Percentiles rank a stretch among this genome's conserved stretches.
These are phyloP conservation scores for Lota lota DNA, from an alignment of 2,113 vertebrate species.

Conservation along the genomic window DNA sequence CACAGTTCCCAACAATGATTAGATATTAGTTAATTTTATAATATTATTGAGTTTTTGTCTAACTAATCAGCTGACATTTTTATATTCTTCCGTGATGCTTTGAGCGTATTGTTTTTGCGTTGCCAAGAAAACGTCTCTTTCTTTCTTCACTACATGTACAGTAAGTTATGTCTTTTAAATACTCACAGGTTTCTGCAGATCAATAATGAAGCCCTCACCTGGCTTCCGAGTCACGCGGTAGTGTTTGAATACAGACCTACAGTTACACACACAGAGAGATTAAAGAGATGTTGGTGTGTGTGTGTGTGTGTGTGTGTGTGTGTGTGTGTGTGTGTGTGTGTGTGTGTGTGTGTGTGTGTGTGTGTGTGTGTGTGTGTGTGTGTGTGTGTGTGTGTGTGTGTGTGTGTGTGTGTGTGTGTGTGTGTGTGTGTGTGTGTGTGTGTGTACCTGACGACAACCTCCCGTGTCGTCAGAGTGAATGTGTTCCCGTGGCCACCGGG, in stretches of 20 bases:
- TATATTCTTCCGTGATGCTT: too few relatives aligned
- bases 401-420: not conserved
- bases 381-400: too few relatives aligned
- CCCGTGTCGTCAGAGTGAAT: slow-evolving; percentile 74
- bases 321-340: not conserved
- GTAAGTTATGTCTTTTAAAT: not conserved
- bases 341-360: not conserved
- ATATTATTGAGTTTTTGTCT: too few relatives aligned
- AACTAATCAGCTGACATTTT: too few relatives aligned
- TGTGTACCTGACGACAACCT: slow-evolving; percentile 68
- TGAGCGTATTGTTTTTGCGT: not conserved
- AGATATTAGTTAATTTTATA: too few relatives aligned
- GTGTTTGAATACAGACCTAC: slow-evolving; percentile 64
- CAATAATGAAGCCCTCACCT: slow-evolving; percentile 66
- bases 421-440: not conserved
- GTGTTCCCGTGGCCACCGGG: slow-evolving; percentile 56
- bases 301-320: too few relatives aligned
- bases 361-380: not conserved
- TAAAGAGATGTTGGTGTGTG: too few relatives aligned
- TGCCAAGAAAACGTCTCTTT: not conserved
- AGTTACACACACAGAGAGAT: too few relatives aligned
- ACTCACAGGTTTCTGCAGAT: slow-evolving; percentile 78
- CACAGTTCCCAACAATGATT: too few relatives aligned
- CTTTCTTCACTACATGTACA: not conserved
- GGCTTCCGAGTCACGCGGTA: slow-evolving; percentile 66